phyloP scores from a whole-genome alignment of 2,797 vertebrate species.

The Cryptoprocta ferox region DNA sequence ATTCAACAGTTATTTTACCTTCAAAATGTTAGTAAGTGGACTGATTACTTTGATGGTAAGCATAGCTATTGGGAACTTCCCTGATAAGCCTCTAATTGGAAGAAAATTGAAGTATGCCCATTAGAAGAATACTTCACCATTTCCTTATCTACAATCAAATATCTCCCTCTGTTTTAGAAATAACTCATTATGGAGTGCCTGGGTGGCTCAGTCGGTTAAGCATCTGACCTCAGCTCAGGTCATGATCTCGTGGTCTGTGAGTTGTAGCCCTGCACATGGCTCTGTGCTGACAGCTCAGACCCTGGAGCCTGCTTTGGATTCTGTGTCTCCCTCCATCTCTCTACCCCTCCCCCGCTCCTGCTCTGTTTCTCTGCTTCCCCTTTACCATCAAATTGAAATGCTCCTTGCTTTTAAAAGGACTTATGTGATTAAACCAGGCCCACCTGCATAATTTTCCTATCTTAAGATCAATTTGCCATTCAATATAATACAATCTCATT shows the following conservation, averaged over 20 bases:
- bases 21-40: not conserved
- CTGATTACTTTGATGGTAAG: not conserved
- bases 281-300: too few relatives aligned
- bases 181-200: not conserved
- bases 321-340: too few relatives aligned
- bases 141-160: not conserved
- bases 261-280: too few relatives aligned
- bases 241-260: too few relatives aligned
- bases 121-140: not conserved
- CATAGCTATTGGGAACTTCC: not conserved
- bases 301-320: too few relatives aligned
- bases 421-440: not conserved
- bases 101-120: not conserved
- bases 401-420: not conserved
- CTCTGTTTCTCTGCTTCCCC: not conserved
- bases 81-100: not conserved
- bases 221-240: too few relatives aligned
- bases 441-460: not conserved
- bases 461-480: not conserved
- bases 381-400: not conserved
- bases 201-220: too few relatives aligned
- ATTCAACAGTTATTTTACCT: not conserved
- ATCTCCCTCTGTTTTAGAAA: not conserved
- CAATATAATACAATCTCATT: not conserved
- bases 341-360: too few relatives aligned